Percentiles rank a stretch among this genome's conserved stretches.
phyloP scores from a whole-genome alignment of 2,888 invertebrate species.

The Glaucopsyche alexis region DNA sequence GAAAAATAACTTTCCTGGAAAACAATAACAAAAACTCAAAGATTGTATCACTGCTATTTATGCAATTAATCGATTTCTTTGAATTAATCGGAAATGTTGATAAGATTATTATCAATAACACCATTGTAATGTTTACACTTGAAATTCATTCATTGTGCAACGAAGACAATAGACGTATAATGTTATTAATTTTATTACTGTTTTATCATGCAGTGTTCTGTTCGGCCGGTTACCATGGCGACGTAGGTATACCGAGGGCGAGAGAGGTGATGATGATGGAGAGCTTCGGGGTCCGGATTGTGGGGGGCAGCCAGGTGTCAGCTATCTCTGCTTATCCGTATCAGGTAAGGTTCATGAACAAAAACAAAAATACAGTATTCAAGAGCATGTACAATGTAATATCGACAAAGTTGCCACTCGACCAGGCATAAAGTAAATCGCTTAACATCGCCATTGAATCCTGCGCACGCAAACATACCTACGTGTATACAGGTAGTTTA shows the following conservation, averaged over 20 bases:
- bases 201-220: slow-evolving; percentile 31
- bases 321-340: slow-evolving; percentile 48
- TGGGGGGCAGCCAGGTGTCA: slow-evolving; percentile 53
- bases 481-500: no score
- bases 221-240: slow-evolving; percentile 49
- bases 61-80: background rate
- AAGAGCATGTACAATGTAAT: no score
- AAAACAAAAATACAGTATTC: no score
- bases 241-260: slow-evolving; percentile 54
- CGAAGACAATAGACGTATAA: background rate
- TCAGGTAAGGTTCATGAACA: slow-evolving; percentile 46
- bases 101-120: background rate
- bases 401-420: no score
- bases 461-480: no score
- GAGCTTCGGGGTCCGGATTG: slow-evolving; percentile 45
- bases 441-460: no score
- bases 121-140: background rate
- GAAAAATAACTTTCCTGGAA: no score
- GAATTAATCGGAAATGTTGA: background rate
- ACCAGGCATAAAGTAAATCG: no score
- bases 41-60: no score
- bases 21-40: no score
- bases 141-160: background rate
- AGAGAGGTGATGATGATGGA: slow-evolving; percentile 43
- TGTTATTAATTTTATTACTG: slow-evolving; percentile 37